Percentiles rank a stretch among this genome's conserved stretches.
Conservation (phyloP, 1,140 invertebrate species). For the Drosophila sechellia region DNA sequence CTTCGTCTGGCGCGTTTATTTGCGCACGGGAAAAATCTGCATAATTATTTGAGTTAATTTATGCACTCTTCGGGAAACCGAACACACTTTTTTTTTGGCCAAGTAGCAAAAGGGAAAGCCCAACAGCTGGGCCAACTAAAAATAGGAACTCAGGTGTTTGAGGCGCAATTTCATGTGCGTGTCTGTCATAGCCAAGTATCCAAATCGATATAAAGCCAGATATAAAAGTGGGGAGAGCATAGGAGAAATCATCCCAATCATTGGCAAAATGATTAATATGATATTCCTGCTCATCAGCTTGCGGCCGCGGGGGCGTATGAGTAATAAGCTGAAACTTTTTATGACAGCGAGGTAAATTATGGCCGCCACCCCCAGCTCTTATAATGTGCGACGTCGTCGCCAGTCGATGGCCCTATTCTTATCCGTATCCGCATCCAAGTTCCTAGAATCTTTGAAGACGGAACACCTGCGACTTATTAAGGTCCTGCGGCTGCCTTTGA, state of each 20-base stretch:
- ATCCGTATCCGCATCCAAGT: slow-evolving; percentile 1
- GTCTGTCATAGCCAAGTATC: slow-evolving; percentile 25
- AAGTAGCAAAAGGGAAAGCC: slow-evolving; percentile 5
- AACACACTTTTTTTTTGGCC: background rate
- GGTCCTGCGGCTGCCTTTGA: slow-evolving; percentile 16
- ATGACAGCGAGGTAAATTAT: slow-evolving; percentile 63
- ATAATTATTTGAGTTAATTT: slow-evolving; percentile 60
- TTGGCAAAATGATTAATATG: slow-evolving; percentile 71
- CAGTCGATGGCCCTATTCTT: slow-evolving; percentile 11
- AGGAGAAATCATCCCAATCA: slow-evolving; percentile 45
- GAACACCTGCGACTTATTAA: slow-evolving; percentile 45
- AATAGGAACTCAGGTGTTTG: slow-evolving; percentile 23
- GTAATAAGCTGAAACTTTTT: slow-evolving; percentile 67
- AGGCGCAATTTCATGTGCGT: slow-evolving; percentile 1
- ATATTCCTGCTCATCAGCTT: slow-evolving; percentile 39
- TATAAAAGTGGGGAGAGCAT: background rate
- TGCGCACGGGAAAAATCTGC: slow-evolving; percentile 42
- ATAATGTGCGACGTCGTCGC: slow-evolving; percentile 33
- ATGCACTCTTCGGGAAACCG: slow-evolving; percentile 26
- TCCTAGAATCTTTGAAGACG: background rate
- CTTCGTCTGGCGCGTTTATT: slow-evolving; percentile 35
- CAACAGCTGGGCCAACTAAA: slow-evolving; percentile 48
- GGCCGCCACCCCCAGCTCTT: slow-evolving; percentile 22
- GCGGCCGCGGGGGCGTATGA: slow-evolving; percentile 40
- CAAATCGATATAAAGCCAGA: slow-evolving; percentile 34